phyloP scores from a whole-genome alignment of 2,888 invertebrate genomes.

The Ormyrus nitidulus region DNA sequence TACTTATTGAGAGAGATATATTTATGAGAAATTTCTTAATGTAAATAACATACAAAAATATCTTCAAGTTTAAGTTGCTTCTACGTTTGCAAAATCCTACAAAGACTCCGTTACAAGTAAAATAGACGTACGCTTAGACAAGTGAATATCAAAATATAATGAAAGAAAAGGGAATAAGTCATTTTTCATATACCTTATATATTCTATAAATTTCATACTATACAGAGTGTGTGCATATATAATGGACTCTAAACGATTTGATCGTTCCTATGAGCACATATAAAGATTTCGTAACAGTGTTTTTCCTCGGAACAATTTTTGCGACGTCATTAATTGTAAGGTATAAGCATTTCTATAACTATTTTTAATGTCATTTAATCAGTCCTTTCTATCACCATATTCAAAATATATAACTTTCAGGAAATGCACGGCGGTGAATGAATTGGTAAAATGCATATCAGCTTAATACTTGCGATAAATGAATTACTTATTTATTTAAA shows the following conservation, averaged over 20 bases:
- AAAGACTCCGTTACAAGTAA: slow-evolving; percentile 12
- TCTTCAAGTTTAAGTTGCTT: slow-evolving; percentile 30
- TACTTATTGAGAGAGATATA: slow-evolving; percentile 16
- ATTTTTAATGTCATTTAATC: slow-evolving; percentile 33
- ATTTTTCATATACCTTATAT: slow-evolving; percentile 46
- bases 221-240: slow-evolving; percentile 37
- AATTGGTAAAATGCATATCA: slow-evolving; percentile 44
- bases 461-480: background rate
- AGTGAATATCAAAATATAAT: slow-evolving; percentile 17
- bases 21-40: slow-evolving; percentile 26
- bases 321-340: slow-evolving; percentile 25
- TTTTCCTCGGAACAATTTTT: slow-evolving; percentile 19
- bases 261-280: slow-evolving; percentile 37
- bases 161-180: slow-evolving; percentile 11
- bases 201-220: slow-evolving; percentile 42
- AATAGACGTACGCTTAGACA: slow-evolving; percentile 13
- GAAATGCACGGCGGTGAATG: slow-evolving; percentile 9
- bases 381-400: slow-evolving; percentile 31
- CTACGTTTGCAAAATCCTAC: slow-evolving; percentile 9
- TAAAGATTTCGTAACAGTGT: slow-evolving; percentile 24
- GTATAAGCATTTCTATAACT: slow-evolving; percentile 37
- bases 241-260: slow-evolving; percentile 31
- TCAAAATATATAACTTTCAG: background rate
- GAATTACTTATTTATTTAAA: background rate
- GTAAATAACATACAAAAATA: slow-evolving; percentile 30